These are phyloP conservation scores for Lagocephalus sceleratus DNA, from an alignment of 2,797 vertebrate genomes.

Conservation along the genomic window DNA sequence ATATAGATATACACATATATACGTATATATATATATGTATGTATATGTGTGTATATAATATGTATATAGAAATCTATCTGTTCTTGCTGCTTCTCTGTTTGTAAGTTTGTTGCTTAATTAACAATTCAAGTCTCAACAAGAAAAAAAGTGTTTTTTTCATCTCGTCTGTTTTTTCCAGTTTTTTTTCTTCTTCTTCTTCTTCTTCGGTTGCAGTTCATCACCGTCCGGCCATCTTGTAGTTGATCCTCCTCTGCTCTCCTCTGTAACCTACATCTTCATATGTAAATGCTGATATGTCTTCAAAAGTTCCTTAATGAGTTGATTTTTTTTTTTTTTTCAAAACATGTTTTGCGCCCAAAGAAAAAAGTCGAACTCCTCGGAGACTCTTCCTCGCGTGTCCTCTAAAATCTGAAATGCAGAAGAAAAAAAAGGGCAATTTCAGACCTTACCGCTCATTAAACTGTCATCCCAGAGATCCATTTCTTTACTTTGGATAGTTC, in stretches of 20 bases:
- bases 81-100: conserved; percentile 81
- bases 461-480: conserved; percentile 57
- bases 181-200: conserved; percentile 59
- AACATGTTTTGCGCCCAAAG: conserved; percentile 76
- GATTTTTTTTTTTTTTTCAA: conserved; percentile 57
- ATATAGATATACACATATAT: too few relatives aligned
- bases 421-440: conserved; percentile 35
- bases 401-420: conserved; percentile 70
- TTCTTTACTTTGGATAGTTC: conserved; percentile 59
- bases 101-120: conserved; percentile 83
- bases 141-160: conserved; percentile 70
- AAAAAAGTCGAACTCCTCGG: conserved; percentile 76
- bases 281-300: conserved; percentile 85
- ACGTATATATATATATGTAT: too few relatives aligned
- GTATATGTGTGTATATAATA: conserved; percentile 76
- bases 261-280: conserved; percentile 69
- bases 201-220: conserved; percentile 62
- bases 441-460: conserved; percentile 62
- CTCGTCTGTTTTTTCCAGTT: conserved; percentile 26
- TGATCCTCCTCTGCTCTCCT: conserved; percentile 46
- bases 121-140: conserved; percentile 82
- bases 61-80: conserved; percentile 86
- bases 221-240: conserved; percentile 61
- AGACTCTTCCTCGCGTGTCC: conserved; percentile 75
- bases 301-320: conserved; percentile 75